Conservation (phyloP, 2,797 vertebrate species). For the Gorsachius magnificus region DNA sequence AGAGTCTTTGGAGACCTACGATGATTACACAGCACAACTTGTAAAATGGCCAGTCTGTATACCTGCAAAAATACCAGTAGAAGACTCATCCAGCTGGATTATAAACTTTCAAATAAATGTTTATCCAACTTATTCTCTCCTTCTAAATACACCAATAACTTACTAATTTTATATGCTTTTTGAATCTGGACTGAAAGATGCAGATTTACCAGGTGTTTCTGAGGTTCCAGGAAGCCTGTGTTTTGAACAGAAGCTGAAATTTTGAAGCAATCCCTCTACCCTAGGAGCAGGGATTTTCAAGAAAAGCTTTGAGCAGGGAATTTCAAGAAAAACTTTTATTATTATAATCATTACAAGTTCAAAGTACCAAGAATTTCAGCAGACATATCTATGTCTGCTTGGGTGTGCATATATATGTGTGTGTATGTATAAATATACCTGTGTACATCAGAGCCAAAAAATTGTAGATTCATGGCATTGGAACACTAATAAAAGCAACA, state of each 20-base stretch:
- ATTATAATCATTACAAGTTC: not conserved
- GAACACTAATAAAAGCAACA: not conserved
- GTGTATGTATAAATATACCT: not conserved
- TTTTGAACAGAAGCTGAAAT: not conserved
- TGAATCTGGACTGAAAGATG: not conserved
- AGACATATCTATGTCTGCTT: not conserved
- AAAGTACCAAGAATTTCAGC: not conserved
- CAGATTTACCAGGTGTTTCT: not conserved
- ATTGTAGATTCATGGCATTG: accelerated
- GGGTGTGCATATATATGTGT: too few species aligned
- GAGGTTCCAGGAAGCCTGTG: not conserved
- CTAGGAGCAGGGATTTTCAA: not conserved
- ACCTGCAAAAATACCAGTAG: not conserved
- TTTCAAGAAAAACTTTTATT: not conserved
- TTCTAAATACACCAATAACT: not conserved
- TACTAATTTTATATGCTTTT: not conserved
- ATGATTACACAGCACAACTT: accelerated
- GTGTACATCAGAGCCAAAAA: not conserved
- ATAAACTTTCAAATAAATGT: not conserved
- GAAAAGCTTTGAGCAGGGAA: not conserved
- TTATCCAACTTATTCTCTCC: not conserved
- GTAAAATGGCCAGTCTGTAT: not conserved
- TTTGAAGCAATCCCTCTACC: not conserved
- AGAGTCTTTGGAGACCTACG: not conserved
- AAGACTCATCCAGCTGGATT: not conserved